Evolutionary conservation across 2,888 invertebrate species (phyloP), one percentile per base, ranked within the genome.

Genomic region (Oxytorus armatus): DNA sequence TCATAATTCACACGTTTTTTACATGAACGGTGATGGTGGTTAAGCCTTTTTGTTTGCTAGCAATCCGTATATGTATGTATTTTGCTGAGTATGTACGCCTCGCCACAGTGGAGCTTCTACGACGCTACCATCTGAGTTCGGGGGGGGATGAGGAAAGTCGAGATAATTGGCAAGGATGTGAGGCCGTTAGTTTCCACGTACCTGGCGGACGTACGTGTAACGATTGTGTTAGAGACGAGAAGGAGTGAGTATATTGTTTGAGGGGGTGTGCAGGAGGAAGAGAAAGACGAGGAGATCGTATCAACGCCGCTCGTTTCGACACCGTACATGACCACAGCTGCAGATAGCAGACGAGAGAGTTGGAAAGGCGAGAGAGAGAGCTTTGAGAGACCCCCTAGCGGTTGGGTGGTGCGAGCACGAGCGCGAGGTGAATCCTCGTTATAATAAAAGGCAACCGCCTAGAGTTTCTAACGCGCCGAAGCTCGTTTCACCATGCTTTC

Each of bases 151-250:
- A 18, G 49, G 77, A 55, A 69, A 80, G 68, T 51, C 57, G 74
- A 77, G 77, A 82, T 83, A 83, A 83, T 83, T 83, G 82, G 78
- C 77, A 80, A 70, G 80, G 82, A 78, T 75, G 80, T 70, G 78
- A 51, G 61, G 42, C 59, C 59, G 80, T 82, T 81, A 68, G 72
- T 77, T 78, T 78, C 68, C 53, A 68, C 70, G 75, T 80, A 76
- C 33, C 65, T 72, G 72, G 66, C 44, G 75, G 49, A 65, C 63
- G 76, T 81, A 72, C 81, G 81, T 81, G 79, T 79, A 79, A 79
- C 81, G 81, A 79, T 74, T 72, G 57, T 70, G 75, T 74, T 65
- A 65, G 44, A 23, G 51, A 10, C 36, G 44, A 44, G 47, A 18
- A 3, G 29, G 63, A 51, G 55, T 36, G 61, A 29, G 59, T 57